phyloP scores from a whole-genome alignment of 2,888 invertebrate species.

The Diplazon laetatorius region DNA sequence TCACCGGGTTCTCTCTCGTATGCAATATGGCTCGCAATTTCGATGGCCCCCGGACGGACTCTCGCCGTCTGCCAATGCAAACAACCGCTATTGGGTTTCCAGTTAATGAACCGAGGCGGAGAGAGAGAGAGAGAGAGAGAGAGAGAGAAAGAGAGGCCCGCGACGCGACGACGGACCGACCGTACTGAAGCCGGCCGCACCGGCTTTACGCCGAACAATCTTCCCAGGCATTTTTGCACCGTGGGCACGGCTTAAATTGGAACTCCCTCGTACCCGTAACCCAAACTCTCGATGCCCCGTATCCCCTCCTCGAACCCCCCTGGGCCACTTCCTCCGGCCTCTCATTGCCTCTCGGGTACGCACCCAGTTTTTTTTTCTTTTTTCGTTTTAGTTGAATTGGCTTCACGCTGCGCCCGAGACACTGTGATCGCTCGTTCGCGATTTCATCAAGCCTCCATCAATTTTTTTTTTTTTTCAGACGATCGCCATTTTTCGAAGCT shows the following conservation, averaged over 20 bases:
- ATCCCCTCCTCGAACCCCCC: conserved; percentile 40
- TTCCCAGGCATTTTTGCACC: conserved; percentile 76
- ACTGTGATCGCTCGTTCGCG: conserved; percentile 44
- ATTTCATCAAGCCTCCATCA: conserved; percentile 63
- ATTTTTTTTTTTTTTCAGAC: conserved; percentile 57
- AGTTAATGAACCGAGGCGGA: conserved; percentile 78
- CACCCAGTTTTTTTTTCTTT: conserved; percentile 59
- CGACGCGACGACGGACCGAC: conserved; percentile 43
- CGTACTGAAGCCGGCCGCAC: no score
- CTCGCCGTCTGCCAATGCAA: conserved; percentile 78
- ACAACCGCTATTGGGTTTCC: conserved; percentile 79
- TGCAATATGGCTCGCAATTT: conserved; percentile 80
- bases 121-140: conserved; percentile 41
- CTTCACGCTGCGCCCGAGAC: conserved; percentile 50
- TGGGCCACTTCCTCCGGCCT: conserved; percentile 51
- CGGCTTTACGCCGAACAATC: conserved; percentile 70
- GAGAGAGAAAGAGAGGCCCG: conserved; percentile 17
- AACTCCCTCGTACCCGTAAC: conserved; percentile 69
- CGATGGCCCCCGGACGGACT: conserved; percentile 72
- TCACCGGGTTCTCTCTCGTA: no score
- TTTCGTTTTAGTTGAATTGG: no score
- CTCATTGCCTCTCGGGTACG: conserved; percentile 49
- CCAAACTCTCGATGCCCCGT: conserved; percentile 46
- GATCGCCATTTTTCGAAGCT: conserved; percentile 54
- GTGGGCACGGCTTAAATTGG: conserved; percentile 78